A percentile compares a stretch with the other conserved stretches of the same genome.
phyloP scores from a whole-genome alignment of 2,797 vertebrate genomes.

The Nannoperca obscura region DNA sequence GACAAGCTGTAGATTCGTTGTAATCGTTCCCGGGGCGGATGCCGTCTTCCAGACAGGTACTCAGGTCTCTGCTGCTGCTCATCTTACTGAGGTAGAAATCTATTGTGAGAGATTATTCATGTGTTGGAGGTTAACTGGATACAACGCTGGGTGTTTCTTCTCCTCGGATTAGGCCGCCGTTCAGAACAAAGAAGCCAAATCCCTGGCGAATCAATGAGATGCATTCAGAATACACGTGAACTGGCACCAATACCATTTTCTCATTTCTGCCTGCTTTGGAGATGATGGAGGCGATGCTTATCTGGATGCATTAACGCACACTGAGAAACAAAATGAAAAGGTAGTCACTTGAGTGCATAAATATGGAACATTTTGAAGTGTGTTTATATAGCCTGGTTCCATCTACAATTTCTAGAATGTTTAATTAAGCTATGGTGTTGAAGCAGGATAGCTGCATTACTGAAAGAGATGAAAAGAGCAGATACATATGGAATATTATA shows the following conservation, averaged over 20 bases:
- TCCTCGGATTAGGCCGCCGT: conserved; percentile 23
- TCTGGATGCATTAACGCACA: neutral
- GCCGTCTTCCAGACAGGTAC: conserved; percentile 18
- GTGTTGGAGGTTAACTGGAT: conserved; percentile 20
- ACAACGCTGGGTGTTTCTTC: conserved; percentile 14
- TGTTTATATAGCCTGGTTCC: neutral
- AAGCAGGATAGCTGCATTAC: neutral
- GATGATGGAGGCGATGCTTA: conserved; percentile 12
- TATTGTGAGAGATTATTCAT: conserved; percentile 14
- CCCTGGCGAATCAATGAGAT: conserved; percentile 30
- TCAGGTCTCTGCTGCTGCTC: conserved; percentile 25
- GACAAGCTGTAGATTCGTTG: conserved; percentile 9
- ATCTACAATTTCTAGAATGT: neutral
- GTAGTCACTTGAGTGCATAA: neutral
- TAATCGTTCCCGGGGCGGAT: neutral
- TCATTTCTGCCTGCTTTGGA: conserved; percentile 20
- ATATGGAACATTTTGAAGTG: neutral
- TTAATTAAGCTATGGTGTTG: neutral
- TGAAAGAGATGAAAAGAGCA: neutral
- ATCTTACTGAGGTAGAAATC: conserved; percentile 21
- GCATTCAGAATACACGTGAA: conserved; percentile 40
- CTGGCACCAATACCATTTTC: neutral
- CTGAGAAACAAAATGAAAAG: neutral
- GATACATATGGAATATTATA: no score
- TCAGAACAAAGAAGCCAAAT: conserved; percentile 36